Conservation (phyloP, 2,888 invertebrate species). For the Melitaea athalia region DNA sequence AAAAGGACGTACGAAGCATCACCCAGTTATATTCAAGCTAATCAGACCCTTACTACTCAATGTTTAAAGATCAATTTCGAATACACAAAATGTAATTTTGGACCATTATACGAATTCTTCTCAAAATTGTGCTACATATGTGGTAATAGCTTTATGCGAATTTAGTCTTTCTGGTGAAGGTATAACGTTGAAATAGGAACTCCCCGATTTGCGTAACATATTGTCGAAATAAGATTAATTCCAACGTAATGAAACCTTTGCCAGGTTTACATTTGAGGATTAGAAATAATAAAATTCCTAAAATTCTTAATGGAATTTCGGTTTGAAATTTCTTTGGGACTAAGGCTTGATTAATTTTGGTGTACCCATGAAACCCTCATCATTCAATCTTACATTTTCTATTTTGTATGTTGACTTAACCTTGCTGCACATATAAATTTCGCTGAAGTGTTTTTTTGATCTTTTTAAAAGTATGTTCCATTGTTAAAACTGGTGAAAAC, state of each 20-base stretch:
- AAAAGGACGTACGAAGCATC: constrained; percentile 10
- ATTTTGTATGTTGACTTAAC: not conserved
- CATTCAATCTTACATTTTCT: not conserved
- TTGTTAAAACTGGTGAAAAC: not conserved
- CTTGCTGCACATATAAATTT: not conserved
- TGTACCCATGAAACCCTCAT: not conserved
- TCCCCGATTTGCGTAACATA: not conserved
- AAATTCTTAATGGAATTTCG: constrained; percentile 4
- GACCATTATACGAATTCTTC: not conserved
- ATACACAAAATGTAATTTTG: not conserved
- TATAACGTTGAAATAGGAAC: not conserved
- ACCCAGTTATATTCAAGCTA: not conserved
- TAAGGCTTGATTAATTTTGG: not conserved
- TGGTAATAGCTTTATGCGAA: not conserved
- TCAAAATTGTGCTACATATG: not conserved
- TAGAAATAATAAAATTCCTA: constrained; percentile 3
- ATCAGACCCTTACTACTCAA: not conserved
- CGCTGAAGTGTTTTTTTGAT: not conserved
- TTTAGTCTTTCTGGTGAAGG: not conserved
- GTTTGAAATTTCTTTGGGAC: not conserved
- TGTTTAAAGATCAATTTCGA: not conserved
- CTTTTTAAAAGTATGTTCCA: not conserved
- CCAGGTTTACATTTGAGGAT: constrained; percentile 2
- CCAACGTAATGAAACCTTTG: constrained; percentile 1
- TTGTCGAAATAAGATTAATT: not conserved